Conservation (phyloP, 2,888 invertebrate species). For the Phasia obesa region DNA sequence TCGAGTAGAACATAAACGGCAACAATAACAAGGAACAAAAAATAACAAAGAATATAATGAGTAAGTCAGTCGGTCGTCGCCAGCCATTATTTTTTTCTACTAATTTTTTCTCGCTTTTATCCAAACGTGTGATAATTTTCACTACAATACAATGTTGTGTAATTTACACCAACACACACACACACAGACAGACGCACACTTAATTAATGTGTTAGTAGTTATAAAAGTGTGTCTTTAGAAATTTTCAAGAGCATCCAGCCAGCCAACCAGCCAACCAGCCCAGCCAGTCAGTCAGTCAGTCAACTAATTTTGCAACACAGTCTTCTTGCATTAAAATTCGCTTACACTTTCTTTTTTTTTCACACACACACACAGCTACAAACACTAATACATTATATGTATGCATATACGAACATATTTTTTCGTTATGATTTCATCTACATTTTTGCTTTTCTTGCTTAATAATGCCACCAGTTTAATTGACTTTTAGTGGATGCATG, state of each 20-base stretch:
- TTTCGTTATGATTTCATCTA: not conserved
- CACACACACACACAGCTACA: not conserved
- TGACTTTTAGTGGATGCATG: conserved; percentile 57
- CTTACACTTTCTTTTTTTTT: conserved; percentile 13
- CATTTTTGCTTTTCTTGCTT: conserved; percentile 18
- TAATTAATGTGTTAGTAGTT: not conserved
- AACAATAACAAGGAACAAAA: conserved; percentile 22
- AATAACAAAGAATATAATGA: conserved; percentile 61
- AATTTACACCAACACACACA: not conserved
- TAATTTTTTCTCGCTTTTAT: conserved; percentile 34
- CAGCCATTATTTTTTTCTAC: conserved; percentile 8
- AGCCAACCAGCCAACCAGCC: conserved; percentile 47
- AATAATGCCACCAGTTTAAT: conserved; percentile 56
- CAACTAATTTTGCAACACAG: conserved; percentile 55
- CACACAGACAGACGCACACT: not conserved
- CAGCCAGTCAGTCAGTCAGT: conserved; percentile 38
- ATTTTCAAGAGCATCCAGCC: conserved; percentile 63
- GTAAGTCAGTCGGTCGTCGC: conserved; percentile 55
- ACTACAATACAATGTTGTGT: conserved; percentile 19
- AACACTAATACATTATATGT: not conserved
- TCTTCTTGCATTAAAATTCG: conserved; percentile 35
- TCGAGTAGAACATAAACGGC: conserved; percentile 44
- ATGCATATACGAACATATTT: not conserved
- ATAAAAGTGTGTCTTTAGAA: conserved; percentile 25
- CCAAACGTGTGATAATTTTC: conserved; percentile 63